phyloP scores from a whole-genome alignment of 1,140 invertebrate species.

The Wiebesia pumilae region DNA sequence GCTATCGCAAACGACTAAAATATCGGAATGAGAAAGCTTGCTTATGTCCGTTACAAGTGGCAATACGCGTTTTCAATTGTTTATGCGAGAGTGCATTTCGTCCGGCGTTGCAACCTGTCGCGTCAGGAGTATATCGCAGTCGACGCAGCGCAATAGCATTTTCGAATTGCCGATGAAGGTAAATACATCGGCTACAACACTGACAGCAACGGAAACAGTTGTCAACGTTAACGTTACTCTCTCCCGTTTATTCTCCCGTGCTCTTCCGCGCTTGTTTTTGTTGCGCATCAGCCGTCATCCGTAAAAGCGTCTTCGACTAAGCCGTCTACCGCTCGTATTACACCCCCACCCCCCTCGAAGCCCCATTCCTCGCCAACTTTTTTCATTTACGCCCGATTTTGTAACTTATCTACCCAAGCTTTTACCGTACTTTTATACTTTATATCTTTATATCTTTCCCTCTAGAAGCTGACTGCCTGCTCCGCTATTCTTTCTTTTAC shows the following conservation, averaged over 20 bases:
- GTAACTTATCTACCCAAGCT: not conserved
- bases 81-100: not conserved
- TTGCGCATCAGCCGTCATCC: constrained; percentile 6
- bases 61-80: constrained; percentile 37
- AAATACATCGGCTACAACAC: not conserved
- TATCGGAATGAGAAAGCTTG: not conserved
- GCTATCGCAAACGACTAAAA: not conserved
- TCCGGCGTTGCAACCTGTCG: not conserved
- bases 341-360: not conserved
- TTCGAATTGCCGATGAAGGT: constrained; percentile 19
- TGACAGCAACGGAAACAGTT: constrained; percentile 21
- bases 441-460: no score
- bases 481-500: no score
- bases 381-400: constrained; percentile 12
- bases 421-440: not conserved
- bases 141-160: constrained; percentile 8
- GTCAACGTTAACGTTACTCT: constrained; percentile 5
- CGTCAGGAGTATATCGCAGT: not conserved
- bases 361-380: not conserved
- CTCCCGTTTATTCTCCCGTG: no score
- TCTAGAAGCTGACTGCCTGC: no score
- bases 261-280: not conserved
- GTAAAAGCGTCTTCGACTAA: not conserved
- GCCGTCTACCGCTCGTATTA: not conserved
- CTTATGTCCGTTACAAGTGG: not conserved